Evolutionary conservation across 2,113 vertebrate genomes (phyloP).

Genomic region (Porphyrio hochstetteri): DNA sequence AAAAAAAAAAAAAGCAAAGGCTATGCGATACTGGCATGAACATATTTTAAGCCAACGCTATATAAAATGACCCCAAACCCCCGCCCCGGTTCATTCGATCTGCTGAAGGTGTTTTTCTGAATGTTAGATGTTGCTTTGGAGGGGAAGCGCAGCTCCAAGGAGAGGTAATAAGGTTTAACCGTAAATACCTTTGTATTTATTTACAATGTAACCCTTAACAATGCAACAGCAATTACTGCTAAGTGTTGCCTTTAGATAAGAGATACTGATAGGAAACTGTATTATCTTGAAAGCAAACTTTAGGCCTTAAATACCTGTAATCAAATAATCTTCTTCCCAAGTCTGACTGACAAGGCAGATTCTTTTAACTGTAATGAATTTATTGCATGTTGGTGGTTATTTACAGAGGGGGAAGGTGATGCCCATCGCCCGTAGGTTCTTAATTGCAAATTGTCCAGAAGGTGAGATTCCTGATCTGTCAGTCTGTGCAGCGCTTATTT

Average conservation of each 20-base stretch:
- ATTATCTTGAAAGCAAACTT: conserved; percentile 75
- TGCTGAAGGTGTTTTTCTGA: neutral
- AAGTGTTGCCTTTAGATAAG: conserved; percentile 80
- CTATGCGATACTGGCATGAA: neutral
- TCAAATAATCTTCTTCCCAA: conserved; percentile 71
- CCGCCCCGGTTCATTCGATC: neutral
- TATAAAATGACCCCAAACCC: neutral
- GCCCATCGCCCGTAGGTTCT: conserved; percentile 35
- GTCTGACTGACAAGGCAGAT: conserved; percentile 76
- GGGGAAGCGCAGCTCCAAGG: conserved; percentile 40
- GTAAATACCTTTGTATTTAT: conserved; percentile 77
- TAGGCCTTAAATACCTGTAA: conserved; percentile 71
- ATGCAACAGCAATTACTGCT: conserved; percentile 77
- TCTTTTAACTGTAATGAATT: conserved; percentile 75
- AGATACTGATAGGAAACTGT: conserved; percentile 74
- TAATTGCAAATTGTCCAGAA: conserved; percentile 70
- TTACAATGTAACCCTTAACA: conserved; percentile 76
- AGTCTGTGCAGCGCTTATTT: neutral
- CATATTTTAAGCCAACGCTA: neutral
- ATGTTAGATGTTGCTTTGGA: neutral
- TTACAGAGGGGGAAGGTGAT: conserved; percentile 66
- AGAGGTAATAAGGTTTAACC: conserved; percentile 63
- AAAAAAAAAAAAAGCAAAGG: neutral
- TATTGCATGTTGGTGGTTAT: conserved; percentile 73
- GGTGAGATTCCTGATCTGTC: conserved; percentile 22